Conservation (phyloP, 2,797 vertebrate genomes). For the Danio jaintianensis region DNA sequence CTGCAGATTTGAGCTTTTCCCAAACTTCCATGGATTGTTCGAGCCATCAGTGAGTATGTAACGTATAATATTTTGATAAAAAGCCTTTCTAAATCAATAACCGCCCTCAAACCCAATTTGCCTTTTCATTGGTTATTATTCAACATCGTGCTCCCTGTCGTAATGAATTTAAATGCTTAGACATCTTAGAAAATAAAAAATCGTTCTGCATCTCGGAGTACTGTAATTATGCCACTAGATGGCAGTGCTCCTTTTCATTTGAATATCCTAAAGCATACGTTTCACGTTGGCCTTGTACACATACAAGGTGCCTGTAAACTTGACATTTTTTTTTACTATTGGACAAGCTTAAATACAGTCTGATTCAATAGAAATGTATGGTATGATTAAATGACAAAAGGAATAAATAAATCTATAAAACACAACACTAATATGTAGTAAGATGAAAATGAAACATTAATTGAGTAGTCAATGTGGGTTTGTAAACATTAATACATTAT, state of each 20-base stretch:
- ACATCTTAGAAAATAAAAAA: no score
- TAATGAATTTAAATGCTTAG: no score
- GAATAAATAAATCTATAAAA: neutral
- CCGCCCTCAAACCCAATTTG: no score
- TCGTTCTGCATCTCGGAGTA: neutral
- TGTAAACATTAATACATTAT: neutral
- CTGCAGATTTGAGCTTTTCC: no score
- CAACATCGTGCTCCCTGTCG: no score
- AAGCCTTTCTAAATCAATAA: no score
- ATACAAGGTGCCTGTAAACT: neutral
- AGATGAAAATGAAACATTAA: neutral
- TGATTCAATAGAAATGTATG: neutral
- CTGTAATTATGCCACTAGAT: constrained; percentile 12
- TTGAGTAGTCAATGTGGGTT: neutral
- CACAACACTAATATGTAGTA: neutral
- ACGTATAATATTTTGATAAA: no score
- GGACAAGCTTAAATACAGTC: neutral
- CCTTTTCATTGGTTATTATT: no score
- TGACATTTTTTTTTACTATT: neutral
- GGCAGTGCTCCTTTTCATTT: constrained; percentile 22
- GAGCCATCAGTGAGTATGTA: no score
- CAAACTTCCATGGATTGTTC: no score
- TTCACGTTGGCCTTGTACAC: neutral
- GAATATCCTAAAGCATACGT: neutral
- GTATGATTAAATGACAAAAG: neutral